Conservation (phyloP, 2,888 invertebrate species). For the Tetragonisca angustula region DNA sequence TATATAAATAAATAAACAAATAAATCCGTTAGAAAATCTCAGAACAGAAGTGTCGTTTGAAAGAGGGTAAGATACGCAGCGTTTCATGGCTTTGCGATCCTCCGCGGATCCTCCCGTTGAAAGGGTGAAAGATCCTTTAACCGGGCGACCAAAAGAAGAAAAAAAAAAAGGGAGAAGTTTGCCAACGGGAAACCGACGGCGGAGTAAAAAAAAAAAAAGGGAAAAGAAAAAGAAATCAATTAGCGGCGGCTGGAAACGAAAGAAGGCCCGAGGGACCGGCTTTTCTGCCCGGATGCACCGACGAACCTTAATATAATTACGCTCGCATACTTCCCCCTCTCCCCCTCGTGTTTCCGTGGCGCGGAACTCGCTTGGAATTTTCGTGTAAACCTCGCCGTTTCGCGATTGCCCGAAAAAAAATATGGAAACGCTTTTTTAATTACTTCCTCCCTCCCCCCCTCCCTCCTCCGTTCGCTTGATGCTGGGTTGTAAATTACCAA, state of each 20-base stretch:
- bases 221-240: conserved; percentile 8
- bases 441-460: background rate
- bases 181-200: background rate
- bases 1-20: no score
- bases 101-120: no score
- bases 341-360: background rate
- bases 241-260: conserved; percentile 7
- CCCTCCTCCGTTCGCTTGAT: background rate
- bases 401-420: background rate
- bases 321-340: conserved; percentile 2
- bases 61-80: background rate
- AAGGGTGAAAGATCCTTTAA: background rate
- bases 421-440: conserved; percentile 5
- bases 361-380: conserved; percentile 1
- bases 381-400: background rate
- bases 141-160: background rate
- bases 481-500: background rate
- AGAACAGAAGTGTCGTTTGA: background rate
- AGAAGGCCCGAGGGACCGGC: conserved; percentile 10
- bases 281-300: conserved; percentile 13
- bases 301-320: conserved; percentile 28
- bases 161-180: conserved; percentile 4
- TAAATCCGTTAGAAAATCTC: background rate
- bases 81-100: background rate
- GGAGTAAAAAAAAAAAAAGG: background rate